These are phyloP conservation scores for Syngnathus floridae DNA, from an alignment of 2,113 vertebrate genomes.

Conservation along the genomic window DNA sequence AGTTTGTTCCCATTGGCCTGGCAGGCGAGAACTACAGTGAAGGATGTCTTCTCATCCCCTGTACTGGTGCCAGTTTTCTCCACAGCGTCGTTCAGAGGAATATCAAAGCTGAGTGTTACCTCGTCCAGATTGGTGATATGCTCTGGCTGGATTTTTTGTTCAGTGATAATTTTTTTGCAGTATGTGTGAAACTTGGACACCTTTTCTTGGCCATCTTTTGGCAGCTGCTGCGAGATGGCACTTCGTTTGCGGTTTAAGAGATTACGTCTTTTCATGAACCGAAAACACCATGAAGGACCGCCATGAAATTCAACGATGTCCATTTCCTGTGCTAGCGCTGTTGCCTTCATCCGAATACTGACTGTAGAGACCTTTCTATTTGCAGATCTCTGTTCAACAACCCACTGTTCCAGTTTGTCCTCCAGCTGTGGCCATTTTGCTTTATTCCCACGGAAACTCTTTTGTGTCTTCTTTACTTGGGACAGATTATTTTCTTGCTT, in stretches of 20 bases:
- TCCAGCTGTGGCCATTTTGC: slow-evolving; percentile 31
- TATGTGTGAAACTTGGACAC: neutral
- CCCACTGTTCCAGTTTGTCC: slow-evolving; percentile 21
- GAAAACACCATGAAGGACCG: neutral
- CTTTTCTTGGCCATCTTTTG: neutral
- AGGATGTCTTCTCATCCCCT: too few relatives aligned
- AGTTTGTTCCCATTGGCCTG: too few relatives aligned
- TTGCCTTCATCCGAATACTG: neutral
- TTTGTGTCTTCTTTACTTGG: slow-evolving; percentile 31
- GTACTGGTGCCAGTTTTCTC: too few relatives aligned
- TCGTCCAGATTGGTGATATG: too few relatives aligned
- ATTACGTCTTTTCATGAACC: neutral
- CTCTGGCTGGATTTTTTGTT: too few relatives aligned
- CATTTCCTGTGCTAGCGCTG: neutral
- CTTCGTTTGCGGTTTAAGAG: neutral
- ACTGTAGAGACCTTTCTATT: slow-evolving; percentile 15
- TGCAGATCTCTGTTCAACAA: slow-evolving; percentile 31
- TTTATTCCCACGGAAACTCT: slow-evolving; percentile 34
- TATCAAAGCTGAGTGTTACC: too few relatives aligned
- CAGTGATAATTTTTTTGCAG: too few relatives aligned
- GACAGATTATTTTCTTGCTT: neutral
- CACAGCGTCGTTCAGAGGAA: too few relatives aligned
- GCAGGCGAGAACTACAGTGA: too few relatives aligned
- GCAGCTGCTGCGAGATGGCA: neutral
- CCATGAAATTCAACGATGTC: neutral